Evolutionary conservation across 1,140 invertebrate genomes (phyloP).

Genomic region (Dermatophagoides farinae): DNA sequence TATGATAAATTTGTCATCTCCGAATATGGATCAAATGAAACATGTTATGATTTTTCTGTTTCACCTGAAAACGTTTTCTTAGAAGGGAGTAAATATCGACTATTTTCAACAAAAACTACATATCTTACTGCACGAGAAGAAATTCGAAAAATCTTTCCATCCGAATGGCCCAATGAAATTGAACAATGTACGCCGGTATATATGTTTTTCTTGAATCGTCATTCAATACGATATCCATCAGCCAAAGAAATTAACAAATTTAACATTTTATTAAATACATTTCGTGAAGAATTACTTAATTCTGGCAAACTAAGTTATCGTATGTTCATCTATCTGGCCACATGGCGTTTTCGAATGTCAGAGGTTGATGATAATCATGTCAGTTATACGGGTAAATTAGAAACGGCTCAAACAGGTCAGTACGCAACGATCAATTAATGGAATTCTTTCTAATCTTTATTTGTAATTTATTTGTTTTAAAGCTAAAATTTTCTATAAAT

Average conservation of each 20-base stretch:
- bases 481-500: slow-evolving; percentile 12
- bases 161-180: neutral
- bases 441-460: neutral
- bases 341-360: slow-evolving; percentile 10
- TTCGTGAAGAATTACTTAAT: slow-evolving; percentile 13
- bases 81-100: neutral
- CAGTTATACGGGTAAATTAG: slow-evolving; percentile 10
- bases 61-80: neutral
- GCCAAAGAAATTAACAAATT: slow-evolving; percentile 14
- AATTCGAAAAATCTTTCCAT: neutral
- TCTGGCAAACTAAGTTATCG: neutral
- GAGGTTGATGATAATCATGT: slow-evolving; percentile 14
- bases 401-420: slow-evolving; percentile 15
- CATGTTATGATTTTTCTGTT: neutral
- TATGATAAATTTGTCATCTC: too few species aligned
- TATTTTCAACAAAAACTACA: slow-evolving; percentile 17
- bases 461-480: neutral
- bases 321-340: neutral
- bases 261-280: neutral
- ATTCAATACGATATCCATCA: slow-evolving; percentile 19
- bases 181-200: slow-evolving; percentile 13
- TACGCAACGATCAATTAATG: neutral
- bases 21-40: too few species aligned
- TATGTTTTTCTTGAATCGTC: slow-evolving; percentile 17
- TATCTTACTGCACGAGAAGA: slow-evolving; percentile 11